Base-by-base conservation (phyloP, 2,113 vertebrate species). In the Hyperopisus bebe region DNA sequence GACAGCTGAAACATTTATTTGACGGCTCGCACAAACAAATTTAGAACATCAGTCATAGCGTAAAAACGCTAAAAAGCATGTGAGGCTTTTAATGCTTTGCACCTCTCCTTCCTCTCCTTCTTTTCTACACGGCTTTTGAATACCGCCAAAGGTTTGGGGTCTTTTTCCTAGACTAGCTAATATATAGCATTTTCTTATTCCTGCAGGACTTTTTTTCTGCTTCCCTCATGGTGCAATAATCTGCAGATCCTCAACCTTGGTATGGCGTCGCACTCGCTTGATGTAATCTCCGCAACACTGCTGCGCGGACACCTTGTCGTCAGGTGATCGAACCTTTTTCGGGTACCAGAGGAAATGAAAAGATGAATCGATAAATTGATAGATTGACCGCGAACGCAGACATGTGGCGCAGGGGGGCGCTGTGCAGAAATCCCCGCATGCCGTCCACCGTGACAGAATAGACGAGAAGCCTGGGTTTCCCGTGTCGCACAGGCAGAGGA, bases 251-350 rank as follows among this genome's bases (percentile, higher is more conserved):
- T 3, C 5, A 10, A 24, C 44, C 44, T 17, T 10, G 82, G 42
- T 42, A 13, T 1, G 39, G 42, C 19, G 39, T 83, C 15, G 15
- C 0, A 27, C 51, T 86, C n/a, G 15, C 47, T 87, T 55, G 85
- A 87, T 87, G 50, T 39, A 55, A 87, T 87, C 85, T 55, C 19
- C 10, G 21, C 50, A 3, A 19, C 85, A 9, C 19, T 84, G 82
- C 39, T 4, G 21, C 1, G 31, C 7, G 47, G 85, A 87, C 55
- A 89, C 90, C 89, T 91, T 91, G 90, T 90, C 91, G 90, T 86
- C 86, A 39, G 53, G 80, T 86, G 91, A 91, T 91, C 91, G 90
- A 93, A 90, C 89, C 90, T 84, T 90, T 87, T 89, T 93, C 90
- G 90, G 86, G 90, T 86, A 91, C 88, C 86, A 62, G 19, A 89